Evolutionary conservation across 2,888 invertebrate genomes (phyloP).

Genomic region (Melieria omissa): DNA sequence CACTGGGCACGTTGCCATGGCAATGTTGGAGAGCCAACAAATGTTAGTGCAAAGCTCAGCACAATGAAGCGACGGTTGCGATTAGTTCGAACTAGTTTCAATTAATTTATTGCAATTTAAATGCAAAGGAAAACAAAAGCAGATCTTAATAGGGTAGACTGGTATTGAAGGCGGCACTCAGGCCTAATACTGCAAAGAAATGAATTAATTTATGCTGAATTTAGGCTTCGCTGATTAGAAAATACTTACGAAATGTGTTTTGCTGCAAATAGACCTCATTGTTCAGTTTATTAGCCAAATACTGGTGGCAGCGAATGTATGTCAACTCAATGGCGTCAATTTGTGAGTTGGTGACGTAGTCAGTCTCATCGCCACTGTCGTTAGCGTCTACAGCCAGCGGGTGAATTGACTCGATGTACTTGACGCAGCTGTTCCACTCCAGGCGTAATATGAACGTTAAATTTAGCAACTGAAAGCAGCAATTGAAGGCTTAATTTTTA

Average conservation of each 20-base stretch:
- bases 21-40: not conserved
- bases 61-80: not conserved
- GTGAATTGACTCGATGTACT: conserved; percentile 50
- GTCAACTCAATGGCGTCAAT: conserved; percentile 62
- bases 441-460: conserved; percentile 59
- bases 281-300: conserved; percentile 58
- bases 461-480: conserved; percentile 55
- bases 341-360: conserved; percentile 55
- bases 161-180: conserved; percentile 59
- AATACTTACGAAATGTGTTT: conserved; percentile 54
- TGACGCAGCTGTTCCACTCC: conserved; percentile 60
- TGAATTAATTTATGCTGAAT: not conserved
- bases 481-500: not conserved
- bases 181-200: conserved; percentile 52
- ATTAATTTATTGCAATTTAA: not conserved
- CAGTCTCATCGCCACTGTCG: conserved; percentile 42
- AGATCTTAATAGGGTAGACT: conserved; percentile 57
- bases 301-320: conserved; percentile 64
- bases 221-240: not conserved
- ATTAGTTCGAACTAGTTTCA: not conserved
- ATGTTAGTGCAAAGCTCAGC: not conserved
- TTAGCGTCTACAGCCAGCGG: conserved; percentile 41
- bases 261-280: conserved; percentile 57
- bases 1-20: not conserved
- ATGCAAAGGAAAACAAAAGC: conserved; percentile 11